These are phyloP conservation scores for Gymnocephalus cernua DNA, from an alignment of 2,113 vertebrate species.

Conservation along the genomic window DNA sequence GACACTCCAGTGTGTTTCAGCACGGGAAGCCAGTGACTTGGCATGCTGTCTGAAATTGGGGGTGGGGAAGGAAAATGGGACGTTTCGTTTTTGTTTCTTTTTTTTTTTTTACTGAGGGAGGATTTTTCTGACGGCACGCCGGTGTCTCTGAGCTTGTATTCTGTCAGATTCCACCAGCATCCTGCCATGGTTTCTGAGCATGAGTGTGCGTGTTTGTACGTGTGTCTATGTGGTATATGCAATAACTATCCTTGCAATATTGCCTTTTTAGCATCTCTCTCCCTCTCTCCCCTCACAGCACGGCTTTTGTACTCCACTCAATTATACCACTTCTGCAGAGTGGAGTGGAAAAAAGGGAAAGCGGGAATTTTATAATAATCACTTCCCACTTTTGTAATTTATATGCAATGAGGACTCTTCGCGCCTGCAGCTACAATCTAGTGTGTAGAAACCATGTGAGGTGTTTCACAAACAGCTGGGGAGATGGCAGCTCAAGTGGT, in stretches of 20 bases:
- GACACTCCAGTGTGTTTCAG: conserved; percentile 72
- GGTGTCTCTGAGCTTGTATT: conserved; percentile 50
- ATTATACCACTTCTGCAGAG: conserved; percentile 85
- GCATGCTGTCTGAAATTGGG: conserved; percentile 51
- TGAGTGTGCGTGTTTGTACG: conserved; percentile 1
- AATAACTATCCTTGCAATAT: conserved; percentile 40
- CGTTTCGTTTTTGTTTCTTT: conserved; percentile 55
- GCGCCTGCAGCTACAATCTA: conserved; percentile 78
- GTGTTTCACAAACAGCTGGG: conserved; percentile 77
- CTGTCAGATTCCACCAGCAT: conserved; percentile 55
- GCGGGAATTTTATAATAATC: conserved; percentile 82
- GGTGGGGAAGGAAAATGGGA: conserved; percentile 62
- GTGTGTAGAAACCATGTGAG: conserved; percentile 63
- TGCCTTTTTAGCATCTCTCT: conserved; percentile 60
- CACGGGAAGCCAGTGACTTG: conserved; percentile 67
- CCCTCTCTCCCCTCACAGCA: conserved; percentile 60
- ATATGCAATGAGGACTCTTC: conserved; percentile 81
- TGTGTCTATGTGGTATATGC: conserved; percentile 29
- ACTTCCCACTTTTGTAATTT: conserved; percentile 84
- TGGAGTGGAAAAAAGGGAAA: conserved; percentile 72
- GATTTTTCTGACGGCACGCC: conserved; percentile 42
- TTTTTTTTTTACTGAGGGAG: conserved; percentile 22
- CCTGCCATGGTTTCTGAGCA: conserved; percentile 30
- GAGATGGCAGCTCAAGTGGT: conserved; percentile 74
- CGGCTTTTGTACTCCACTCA: conserved; percentile 85